Percentiles rank a stretch among this genome's conserved stretches.
phyloP scores from a whole-genome alignment of 92 coral and sea anemone species.

The Zoanthus sociatus region DNA sequence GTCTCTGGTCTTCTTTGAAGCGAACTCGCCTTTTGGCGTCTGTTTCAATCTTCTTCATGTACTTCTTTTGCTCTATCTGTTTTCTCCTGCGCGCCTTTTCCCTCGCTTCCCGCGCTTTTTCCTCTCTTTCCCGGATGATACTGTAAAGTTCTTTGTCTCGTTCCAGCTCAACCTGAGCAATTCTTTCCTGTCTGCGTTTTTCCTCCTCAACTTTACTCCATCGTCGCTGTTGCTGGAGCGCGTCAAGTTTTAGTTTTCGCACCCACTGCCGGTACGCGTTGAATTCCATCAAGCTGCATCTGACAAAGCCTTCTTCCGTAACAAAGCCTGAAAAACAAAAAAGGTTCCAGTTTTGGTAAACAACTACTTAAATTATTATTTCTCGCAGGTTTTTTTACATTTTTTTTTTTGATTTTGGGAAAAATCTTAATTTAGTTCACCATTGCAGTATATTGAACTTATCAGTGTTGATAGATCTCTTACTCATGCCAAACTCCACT shows the following conservation, averaged over 20 bases:
- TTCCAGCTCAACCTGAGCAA: conserved; percentile 51
- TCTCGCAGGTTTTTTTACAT: too few relatives aligned
- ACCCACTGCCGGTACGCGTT: conserved; percentile 93
- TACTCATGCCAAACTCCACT: too few relatives aligned
- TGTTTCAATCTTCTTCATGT: conserved; percentile 53
- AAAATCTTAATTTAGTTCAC: too few relatives aligned
- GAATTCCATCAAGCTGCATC: conserved; percentile 91
- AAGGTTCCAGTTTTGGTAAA: not conserved
- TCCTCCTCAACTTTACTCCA: conserved; percentile 55
- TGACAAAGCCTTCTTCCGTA: conserved; percentile 89
- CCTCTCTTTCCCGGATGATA: conserved; percentile 65
- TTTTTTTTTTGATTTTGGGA: too few relatives aligned
- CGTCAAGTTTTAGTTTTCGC: conserved; percentile 88
- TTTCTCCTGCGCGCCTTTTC: conserved; percentile 49
- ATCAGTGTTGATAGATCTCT: too few relatives aligned
- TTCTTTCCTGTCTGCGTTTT: conserved; percentile 64
- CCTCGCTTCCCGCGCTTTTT: conserved; percentile 58
- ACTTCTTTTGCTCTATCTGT: conserved; percentile 9
- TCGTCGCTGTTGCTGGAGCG: conserved; percentile 67
- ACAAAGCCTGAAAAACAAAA: conserved; percentile 71
- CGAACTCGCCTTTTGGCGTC: conserved; percentile 72
- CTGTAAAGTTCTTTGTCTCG: conserved; percentile 72
- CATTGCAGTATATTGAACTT: too few relatives aligned
- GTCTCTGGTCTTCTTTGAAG: conserved; percentile 48
- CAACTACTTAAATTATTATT: too few relatives aligned